Evolutionary conservation across 2,797 vertebrate species (phyloP).

Genomic region (Rhinichthys osculus): DNA sequence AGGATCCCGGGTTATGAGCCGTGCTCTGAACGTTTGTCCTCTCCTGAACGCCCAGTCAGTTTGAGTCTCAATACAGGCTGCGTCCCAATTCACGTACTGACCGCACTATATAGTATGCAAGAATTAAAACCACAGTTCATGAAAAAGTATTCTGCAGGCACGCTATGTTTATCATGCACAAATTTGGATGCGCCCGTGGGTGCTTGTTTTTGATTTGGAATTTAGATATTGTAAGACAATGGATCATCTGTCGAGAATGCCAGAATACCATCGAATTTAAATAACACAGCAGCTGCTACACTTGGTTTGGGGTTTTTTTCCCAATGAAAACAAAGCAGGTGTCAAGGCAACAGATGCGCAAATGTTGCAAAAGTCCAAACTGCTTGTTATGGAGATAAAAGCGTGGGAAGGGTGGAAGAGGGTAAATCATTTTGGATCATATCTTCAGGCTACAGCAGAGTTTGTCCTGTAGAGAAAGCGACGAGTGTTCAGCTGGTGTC

Average conservation of each 20-base stretch:
- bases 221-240: background rate
- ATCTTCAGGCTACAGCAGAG: background rate
- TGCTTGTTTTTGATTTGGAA: background rate
- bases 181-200: slow-evolving; percentile 4
- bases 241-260: background rate
- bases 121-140: background rate
- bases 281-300: background rate
- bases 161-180: background rate
- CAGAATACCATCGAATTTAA: background rate
- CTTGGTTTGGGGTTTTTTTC: background rate
- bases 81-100: background rate
- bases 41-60: background rate
- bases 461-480: background rate
- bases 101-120: background rate
- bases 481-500: background rate
- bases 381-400: slow-evolving; percentile 4
- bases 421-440: background rate
- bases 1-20: background rate
- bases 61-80: background rate
- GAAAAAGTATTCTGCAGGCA: background rate
- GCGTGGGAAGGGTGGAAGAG: background rate
- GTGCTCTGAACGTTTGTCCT: background rate
- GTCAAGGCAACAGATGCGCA: slow-evolving; percentile 18
- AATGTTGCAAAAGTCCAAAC: slow-evolving; percentile 17
- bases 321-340: slow-evolving; percentile 22